A percentile compares a stretch with the other conserved stretches of the same genome.
phyloP scores from a whole-genome alignment of 2,888 invertebrate genomes.

The Watsonalla cultraria region DNA sequence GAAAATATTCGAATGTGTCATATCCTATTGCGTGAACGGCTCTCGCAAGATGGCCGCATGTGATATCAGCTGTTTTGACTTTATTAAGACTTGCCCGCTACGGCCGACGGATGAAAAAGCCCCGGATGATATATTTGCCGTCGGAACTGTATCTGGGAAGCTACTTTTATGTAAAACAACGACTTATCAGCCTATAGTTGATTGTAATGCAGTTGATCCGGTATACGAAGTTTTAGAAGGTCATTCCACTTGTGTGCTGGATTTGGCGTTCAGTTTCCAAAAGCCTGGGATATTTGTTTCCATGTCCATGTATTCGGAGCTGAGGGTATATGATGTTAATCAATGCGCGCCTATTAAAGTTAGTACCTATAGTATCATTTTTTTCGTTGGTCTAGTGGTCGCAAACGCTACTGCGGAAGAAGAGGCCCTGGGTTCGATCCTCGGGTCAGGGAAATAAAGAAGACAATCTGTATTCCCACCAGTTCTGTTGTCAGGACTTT shows the following conservation, averaged over 20 bases:
- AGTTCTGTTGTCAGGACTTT: too few species aligned
- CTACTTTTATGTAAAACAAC: slow-evolving; percentile 50
- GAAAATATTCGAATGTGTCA: slow-evolving; percentile 49
- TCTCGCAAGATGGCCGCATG: slow-evolving; percentile 36
- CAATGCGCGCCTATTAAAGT: slow-evolving; percentile 57
- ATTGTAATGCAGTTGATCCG: slow-evolving; percentile 42
- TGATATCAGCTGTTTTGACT: slow-evolving; percentile 62
- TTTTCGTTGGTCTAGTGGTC: too few species aligned
- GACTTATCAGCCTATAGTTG: slow-evolving; percentile 17
- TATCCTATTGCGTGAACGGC: slow-evolving; percentile 45
- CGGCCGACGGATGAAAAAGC: slow-evolving; percentile 44
- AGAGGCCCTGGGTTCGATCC: too few species aligned
- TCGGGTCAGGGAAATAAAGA: too few species aligned
- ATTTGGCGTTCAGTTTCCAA: slow-evolving; percentile 50
- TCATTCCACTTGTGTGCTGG: slow-evolving; percentile 49
- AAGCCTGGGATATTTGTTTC: slow-evolving; percentile 53
- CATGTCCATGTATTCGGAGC: slow-evolving; percentile 58
- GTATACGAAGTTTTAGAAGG: slow-evolving; percentile 46
- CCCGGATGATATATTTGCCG: slow-evolving; percentile 52
- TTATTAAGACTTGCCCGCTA: slow-evolving; percentile 46
- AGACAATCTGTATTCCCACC: too few species aligned
- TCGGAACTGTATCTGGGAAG: slow-evolving; percentile 49
- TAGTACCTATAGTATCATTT: too few species aligned
- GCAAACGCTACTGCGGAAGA: too few species aligned
- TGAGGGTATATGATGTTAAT: slow-evolving; percentile 53